phyloP scores from a whole-genome alignment of 2,797 vertebrate species.

The Tangara arthus region DNA sequence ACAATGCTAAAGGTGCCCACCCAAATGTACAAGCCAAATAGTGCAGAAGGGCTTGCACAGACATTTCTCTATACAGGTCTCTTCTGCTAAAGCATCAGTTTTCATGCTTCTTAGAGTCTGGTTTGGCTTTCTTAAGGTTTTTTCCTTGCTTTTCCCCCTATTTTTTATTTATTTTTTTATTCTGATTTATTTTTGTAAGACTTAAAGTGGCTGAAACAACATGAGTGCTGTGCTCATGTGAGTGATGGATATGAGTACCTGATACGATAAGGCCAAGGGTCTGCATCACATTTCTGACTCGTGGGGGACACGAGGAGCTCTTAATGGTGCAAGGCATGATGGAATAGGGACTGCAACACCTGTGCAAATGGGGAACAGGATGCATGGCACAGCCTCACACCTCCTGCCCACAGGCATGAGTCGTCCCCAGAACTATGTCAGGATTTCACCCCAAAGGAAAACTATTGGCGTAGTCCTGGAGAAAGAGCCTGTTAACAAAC shows the following conservation, averaged over 20 bases:
- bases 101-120: background rate
- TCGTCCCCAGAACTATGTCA: background rate
- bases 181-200: background rate
- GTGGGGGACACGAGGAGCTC: background rate
- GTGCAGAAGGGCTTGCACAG: rapidly evolving
- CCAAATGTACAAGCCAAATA: rapidly evolving
- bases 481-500: background rate
- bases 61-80: background rate
- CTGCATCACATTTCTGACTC: rapidly evolving
- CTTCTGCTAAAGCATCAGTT: background rate
- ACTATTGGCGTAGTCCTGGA: background rate
- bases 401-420: background rate
- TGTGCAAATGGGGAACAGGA: background rate
- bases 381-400: background rate
- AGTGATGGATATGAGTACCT: background rate
- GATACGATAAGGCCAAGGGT: background rate
- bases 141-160: background rate
- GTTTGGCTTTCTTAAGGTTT: background rate
- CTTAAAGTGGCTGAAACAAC: background rate
- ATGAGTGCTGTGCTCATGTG: rapidly evolving
- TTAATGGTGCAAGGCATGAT: background rate
- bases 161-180: background rate
- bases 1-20: background rate
- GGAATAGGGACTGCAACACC: background rate
- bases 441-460: background rate